Percentiles rank a stretch among this genome's conserved stretches.
phyloP scores from a whole-genome alignment of 92 coral and sea anemone species.

The Pocillopora meandrina region DNA sequence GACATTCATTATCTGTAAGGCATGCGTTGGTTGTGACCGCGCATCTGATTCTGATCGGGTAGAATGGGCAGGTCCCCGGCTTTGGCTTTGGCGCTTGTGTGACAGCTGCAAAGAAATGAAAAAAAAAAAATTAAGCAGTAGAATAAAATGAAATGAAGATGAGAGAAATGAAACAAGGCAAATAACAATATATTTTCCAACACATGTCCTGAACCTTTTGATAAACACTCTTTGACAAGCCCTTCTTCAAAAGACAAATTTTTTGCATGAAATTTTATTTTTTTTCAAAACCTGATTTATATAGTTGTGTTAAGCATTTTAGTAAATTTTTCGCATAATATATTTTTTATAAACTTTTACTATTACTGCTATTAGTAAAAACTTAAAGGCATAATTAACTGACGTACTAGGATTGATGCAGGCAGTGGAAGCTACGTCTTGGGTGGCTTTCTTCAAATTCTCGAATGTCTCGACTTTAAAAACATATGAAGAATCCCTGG shows the following conservation, averaged over 20 bases:
- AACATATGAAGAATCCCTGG: conserved; percentile 49
- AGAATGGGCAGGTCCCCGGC: conserved; percentile 33
- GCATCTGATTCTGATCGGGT: conserved; percentile 41
- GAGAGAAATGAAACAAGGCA: no score
- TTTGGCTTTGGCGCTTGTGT: not conserved
- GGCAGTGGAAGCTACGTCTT: conserved; percentile 57
- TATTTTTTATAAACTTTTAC: no score
- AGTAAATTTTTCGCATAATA: no score
- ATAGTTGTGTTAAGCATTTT: no score
- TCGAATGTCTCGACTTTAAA: conserved; percentile 69
- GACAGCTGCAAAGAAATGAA: not conserved
- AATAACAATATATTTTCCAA: no score
- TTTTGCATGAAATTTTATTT: no score
- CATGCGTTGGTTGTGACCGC: conserved; percentile 26
- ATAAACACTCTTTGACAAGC: no score
- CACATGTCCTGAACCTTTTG: no score
- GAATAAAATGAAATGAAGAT: not conserved
- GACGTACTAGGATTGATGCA: conserved; percentile 55
- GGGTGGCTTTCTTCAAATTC: conserved; percentile 51
- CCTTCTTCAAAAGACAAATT: no score
- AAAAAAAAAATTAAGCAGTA: not conserved
- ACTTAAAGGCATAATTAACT: not conserved
- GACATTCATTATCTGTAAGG: conserved; percentile 36
- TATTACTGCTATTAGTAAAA: not conserved
- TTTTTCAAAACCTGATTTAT: no score